Evolutionary conservation across 2,888 invertebrate genomes (phyloP), one percentile per base, ranked within the genome.

Genomic region (Mantis religiosa): DNA sequence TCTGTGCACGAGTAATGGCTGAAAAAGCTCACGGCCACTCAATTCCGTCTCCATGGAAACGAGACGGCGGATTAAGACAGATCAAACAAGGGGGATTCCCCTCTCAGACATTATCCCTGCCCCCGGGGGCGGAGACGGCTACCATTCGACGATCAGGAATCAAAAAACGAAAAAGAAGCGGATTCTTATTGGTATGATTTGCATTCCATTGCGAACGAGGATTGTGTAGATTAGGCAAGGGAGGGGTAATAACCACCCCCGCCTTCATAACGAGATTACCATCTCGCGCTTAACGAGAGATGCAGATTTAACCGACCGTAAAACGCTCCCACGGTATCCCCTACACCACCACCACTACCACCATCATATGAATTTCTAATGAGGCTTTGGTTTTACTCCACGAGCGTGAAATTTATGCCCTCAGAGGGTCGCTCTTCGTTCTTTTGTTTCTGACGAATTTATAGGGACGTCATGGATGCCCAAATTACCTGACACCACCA

Each of bases 351-450:
- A 41, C 27, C 34, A 54, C 3, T 4, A 30, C 30, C 30, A 30
- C 30, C 30, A 30, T 4, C 30, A 90, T 89, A 90, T 90, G 90
- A 90, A 90, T 90, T 85, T 87, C 30, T 90, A 90, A 90, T 89
- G 89, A 89, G 86, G 87, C 83, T 90, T 90, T 89, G 89, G 90
- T 89, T 90, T 90, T 90, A 88, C 84, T 85, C 71, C 88, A 90
- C 84, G 89, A 89, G 89, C 90, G 88, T 90, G 90, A 89, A 89
- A 89, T 89, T 89, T 89, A 88, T 89, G 89, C 90, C 87, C 82
- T 81, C 82, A 90, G 88, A 90, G 89, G 90, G 88, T 71, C 54
- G 54, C 88, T 90, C 34, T 84, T 87, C 41, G 34, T 54, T 83
- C 89, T 86, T 82, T 54, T 86, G 71, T 86, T 28, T 86, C 87